Base-by-base conservation (phyloP, 92 coral and sea anemone species). In the Palythoa heliodiscus region DNA sequence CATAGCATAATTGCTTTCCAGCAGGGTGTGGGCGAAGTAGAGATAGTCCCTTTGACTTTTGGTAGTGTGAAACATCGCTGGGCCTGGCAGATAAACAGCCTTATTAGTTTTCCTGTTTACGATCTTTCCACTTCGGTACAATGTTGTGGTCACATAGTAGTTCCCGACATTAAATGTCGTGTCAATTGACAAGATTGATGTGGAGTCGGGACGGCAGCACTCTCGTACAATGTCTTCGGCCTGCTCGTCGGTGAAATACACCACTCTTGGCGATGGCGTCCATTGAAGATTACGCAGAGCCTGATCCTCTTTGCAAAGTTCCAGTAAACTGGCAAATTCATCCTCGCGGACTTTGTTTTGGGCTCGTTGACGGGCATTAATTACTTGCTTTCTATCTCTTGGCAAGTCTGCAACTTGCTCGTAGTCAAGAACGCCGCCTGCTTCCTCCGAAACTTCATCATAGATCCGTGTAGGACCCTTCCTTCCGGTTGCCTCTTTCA, bases 211-310 rank as follows among this genome's bases (percentile, higher is more conserved):
- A n/a, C 53, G 54, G 88, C 90, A 88, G 83, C 90, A 88, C 53
- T 88, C 89, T 71, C 53, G 7, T 35, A 76, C 43, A 37, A 84
- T 83, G 75, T 88, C 85, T 10, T 84, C 64, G 0, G 84, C 48
- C 66, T 84, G 89, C 17, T 86, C 82, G 54, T 89, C 82, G 11
- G 20, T 20, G 48, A 64, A 87, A 58, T 20, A 73, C 17, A 89
- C 87, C 86, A 89, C 92, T 80, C 90, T 79, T 19, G 87, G 92
- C 15, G 83, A 79, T 19, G 75, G 92, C 71, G 78, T 89, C 90
- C 92, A 89, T 63, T 86, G 92, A 47, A 89, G 84, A 68, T 87
- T 89, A 43, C 70, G 88, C 20, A 87, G 79, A 47, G 74, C 78
- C 19, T 15, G 75, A 77, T 88, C 85, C 3, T 75, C 79, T 75